Percentiles rank a stretch among this genome's conserved stretches.
These are phyloP conservation scores for Nesidiocoris tenuis DNA, from an alignment of 2,888 invertebrate species.

Conservation along the genomic window DNA sequence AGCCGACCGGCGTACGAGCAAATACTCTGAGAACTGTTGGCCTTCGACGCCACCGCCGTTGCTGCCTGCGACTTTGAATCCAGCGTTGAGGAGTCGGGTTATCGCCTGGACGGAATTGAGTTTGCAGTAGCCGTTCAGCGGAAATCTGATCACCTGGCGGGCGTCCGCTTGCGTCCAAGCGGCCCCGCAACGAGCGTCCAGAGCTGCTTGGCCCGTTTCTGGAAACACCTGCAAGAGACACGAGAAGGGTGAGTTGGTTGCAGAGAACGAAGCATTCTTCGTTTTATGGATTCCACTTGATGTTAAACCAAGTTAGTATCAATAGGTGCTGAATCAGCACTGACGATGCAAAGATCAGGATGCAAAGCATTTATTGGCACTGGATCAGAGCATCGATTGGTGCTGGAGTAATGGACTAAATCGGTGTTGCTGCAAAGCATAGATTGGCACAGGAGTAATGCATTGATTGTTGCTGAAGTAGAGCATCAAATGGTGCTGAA, in stretches of 20 bases:
- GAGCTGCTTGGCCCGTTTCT: slow-evolving; percentile 74
- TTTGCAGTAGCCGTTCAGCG: slow-evolving; percentile 85
- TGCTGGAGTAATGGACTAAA: too few species aligned
- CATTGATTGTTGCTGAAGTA: too few species aligned
- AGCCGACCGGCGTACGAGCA: slow-evolving; percentile 65
- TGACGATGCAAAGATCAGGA: too few species aligned
- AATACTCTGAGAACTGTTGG: slow-evolving; percentile 85
- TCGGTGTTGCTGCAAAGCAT: too few species aligned
- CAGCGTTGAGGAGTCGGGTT: slow-evolving; percentile 63
- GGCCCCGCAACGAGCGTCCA: slow-evolving; percentile 75
- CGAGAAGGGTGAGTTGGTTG: neutral
- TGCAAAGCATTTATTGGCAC: too few species aligned
- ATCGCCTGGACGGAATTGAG: slow-evolving; percentile 86
- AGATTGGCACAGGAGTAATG: too few species aligned
- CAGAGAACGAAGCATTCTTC: too few species aligned
- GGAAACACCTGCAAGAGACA: slow-evolving; percentile 59
- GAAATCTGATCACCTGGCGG: slow-evolving; percentile 79
- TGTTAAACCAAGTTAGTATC: too few species aligned
- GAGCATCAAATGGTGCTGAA: too few species aligned
- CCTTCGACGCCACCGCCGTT: slow-evolving; percentile 86
- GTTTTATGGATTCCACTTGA: too few species aligned
- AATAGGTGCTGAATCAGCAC: too few species aligned
- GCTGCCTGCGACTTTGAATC: slow-evolving; percentile 76
- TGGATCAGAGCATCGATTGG: too few species aligned
- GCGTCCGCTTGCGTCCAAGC: slow-evolving; percentile 81